Evolutionary conservation across 2,797 vertebrate species (phyloP).

Genomic region (Galagoides demidoff): DNA sequence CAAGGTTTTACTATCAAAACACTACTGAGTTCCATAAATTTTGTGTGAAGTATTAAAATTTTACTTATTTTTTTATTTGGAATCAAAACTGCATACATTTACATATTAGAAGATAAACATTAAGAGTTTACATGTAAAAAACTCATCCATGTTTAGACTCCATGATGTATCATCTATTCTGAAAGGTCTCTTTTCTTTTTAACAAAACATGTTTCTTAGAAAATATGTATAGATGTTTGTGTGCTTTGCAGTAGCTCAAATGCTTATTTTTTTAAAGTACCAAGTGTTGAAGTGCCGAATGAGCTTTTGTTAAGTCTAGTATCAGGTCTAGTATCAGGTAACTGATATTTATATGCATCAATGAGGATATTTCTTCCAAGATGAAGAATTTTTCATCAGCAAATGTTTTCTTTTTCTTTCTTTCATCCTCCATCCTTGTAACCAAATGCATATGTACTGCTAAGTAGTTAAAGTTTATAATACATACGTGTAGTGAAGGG

Average conservation of each 20-base stretch:
- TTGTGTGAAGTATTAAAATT: not conserved
- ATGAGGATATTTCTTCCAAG: not conserved
- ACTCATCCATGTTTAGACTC: not conserved
- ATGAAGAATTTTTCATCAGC: not conserved
- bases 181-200: not conserved
- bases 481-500: not conserved
- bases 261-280: not conserved
- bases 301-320: not conserved
- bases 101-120: not conserved
- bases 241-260: not conserved
- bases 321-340: not conserved
- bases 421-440: not conserved
- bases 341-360: not conserved
- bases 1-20: conserved; percentile 31
- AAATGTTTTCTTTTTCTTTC: not conserved
- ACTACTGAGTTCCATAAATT: not conserved
- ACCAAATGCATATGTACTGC: not conserved
- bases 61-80: conserved; percentile 20
- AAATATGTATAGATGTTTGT: not conserved
- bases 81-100: not conserved
- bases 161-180: not conserved
- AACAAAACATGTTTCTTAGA: not conserved
- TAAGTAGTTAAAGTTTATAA: not conserved
- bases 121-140: not conserved
- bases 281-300: not conserved